phyloP scores from a whole-genome alignment of 2,113 vertebrate species.

The Chlorocebus sabaeus region DNA sequence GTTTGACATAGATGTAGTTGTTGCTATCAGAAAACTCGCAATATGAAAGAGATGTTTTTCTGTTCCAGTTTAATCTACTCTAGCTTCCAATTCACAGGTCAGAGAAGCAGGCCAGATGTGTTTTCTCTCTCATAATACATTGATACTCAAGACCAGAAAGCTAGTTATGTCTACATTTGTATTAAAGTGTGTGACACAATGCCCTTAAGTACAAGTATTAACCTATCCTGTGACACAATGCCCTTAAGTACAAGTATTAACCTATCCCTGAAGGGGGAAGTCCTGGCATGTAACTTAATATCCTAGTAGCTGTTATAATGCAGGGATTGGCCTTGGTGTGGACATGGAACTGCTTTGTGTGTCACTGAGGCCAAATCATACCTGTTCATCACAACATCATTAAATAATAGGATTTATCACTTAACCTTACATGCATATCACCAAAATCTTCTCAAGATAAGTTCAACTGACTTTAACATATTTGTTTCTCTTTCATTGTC shows the following conservation, averaged over 20 bases:
- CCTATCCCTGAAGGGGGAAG: not conserved
- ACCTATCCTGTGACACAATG: not conserved
- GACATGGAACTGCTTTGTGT: not conserved
- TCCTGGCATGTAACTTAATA: not conserved
- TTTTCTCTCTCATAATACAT: slow-evolving; percentile 8
- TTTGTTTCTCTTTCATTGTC: not conserved
- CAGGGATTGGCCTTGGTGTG: not conserved
- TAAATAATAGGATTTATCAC: not conserved
- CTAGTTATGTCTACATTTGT: not conserved
- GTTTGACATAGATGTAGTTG: not conserved
- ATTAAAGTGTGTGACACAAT: not conserved
- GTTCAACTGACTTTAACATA: not conserved
- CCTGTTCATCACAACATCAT: not conserved
- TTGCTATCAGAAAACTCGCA: not conserved
- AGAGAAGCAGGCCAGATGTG: not conserved
- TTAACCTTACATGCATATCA: not conserved
- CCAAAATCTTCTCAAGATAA: not conserved
- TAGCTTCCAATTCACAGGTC: slow-evolving; percentile 18
- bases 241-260: slow-evolving; percentile 25
- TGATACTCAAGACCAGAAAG: not conserved
- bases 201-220: slow-evolving; percentile 16
- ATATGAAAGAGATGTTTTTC: not conserved
- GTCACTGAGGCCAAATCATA: not conserved
- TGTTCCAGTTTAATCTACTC: slow-evolving; percentile 9
- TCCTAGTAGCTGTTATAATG: not conserved